Conservation (phyloP, 2,113 vertebrate species). For the Cromileptes altivelis region DNA sequence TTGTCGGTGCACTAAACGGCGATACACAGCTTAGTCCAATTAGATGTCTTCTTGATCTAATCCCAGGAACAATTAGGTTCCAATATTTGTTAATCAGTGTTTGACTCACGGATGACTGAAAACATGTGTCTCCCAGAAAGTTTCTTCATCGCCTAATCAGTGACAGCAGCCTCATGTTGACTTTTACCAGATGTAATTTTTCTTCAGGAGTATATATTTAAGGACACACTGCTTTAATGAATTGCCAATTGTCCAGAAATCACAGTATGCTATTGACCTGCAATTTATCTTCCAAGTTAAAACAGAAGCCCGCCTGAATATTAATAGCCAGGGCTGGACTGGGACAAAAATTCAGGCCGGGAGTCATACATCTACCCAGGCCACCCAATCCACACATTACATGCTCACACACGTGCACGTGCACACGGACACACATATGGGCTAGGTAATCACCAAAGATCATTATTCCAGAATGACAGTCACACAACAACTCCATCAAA, state of each 20-base stretch:
- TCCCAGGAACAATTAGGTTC: conserved; percentile 8
- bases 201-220: not conserved
- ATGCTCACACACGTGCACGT: too few species aligned
- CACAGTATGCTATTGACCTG: not conserved
- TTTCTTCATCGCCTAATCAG: conserved; percentile 20
- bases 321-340: too few species aligned
- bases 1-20: not conserved
- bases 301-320: not conserved
- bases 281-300: not conserved
- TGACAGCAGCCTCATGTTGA: conserved; percentile 30
- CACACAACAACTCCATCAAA: too few species aligned
- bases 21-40: not conserved
- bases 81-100: conserved; percentile 18
- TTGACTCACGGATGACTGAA: conserved; percentile 15
- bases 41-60: conserved; percentile 18
- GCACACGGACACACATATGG: too few species aligned
- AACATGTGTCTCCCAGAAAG: conserved; percentile 23
- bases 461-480: too few species aligned
- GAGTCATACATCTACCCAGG: too few species aligned
- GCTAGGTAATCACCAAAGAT: too few species aligned
- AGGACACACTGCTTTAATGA: not conserved
- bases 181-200: conserved; percentile 31
- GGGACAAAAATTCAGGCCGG: too few species aligned
- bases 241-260: conserved; percentile 17
- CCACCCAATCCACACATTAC: too few species aligned